These are phyloP conservation scores for Epinephelus moara DNA, from an alignment of 2,113 vertebrate genomes.

Conservation along the genomic window DNA sequence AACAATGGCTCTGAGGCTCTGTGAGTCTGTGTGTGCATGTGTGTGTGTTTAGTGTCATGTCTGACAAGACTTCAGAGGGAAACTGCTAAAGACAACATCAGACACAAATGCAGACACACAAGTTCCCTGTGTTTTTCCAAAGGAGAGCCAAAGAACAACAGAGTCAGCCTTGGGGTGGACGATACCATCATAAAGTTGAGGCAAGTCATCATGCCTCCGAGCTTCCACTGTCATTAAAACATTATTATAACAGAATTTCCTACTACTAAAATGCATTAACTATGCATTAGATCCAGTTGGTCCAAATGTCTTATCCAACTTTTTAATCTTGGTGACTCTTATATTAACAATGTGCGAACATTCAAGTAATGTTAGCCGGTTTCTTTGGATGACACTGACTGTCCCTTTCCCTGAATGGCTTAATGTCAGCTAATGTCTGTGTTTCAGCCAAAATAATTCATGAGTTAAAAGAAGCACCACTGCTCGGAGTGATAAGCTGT, in stretches of 20 bases:
- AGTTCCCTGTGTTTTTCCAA: slow-evolving; percentile 28
- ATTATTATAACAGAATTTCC: not conserved
- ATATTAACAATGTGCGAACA: too few relatives aligned
- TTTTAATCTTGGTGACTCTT: too few relatives aligned
- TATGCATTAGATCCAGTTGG: too few relatives aligned
- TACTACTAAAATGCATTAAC: too few relatives aligned
- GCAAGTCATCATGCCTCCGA: not conserved
- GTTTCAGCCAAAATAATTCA: too few relatives aligned
- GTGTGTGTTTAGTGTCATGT: slow-evolving; percentile 47
- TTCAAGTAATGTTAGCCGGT: too few relatives aligned
- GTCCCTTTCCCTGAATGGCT: too few relatives aligned
- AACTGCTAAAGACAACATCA: slow-evolving; percentile 56
- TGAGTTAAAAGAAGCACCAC: too few relatives aligned
- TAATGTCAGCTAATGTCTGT: too few relatives aligned
- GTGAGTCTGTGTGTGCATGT: slow-evolving; percentile 13
- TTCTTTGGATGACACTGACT: too few relatives aligned
- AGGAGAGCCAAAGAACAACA: slow-evolving; percentile 37
- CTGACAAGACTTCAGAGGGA: slow-evolving; percentile 59
- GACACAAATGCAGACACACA: slow-evolving; percentile 31
- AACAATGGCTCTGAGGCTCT: slow-evolving; percentile 58
- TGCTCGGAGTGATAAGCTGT: too few relatives aligned
- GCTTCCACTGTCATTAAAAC: not conserved
- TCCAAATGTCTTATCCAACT: too few relatives aligned
- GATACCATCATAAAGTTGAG: not conserved
- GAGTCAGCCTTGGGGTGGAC: not conserved